Evolutionary conservation across 1,140 invertebrate species (phyloP).

Genomic region (Penaeus japonicus): DNA sequence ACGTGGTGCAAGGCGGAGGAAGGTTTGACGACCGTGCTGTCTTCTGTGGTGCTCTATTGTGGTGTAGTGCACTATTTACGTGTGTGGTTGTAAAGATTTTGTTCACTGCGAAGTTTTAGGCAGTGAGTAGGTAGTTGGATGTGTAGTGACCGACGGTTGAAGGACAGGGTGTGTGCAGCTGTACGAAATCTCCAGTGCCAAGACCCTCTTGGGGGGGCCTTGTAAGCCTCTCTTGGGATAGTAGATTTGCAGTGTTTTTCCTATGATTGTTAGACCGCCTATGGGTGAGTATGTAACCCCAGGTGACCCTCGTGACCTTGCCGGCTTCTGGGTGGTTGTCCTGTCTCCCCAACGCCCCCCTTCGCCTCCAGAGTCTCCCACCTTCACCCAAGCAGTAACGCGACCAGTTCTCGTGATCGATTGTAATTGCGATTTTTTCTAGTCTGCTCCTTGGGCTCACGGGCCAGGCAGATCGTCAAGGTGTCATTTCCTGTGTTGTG

Average conservation of each 20-base stretch:
- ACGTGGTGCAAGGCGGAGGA: conserved; percentile 64
- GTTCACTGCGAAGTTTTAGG: conserved; percentile 66
- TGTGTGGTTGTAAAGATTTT: conserved; percentile 58
- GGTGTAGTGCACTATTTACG: conserved; percentile 44
- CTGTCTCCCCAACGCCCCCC: background rate
- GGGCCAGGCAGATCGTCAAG: too few relatives aligned
- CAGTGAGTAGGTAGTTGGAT: conserved; percentile 62
- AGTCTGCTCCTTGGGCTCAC: too few relatives aligned
- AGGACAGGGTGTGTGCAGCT: too few relatives aligned
- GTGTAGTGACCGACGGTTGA: conserved; percentile 77
- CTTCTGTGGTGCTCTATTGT: conserved; percentile 65
- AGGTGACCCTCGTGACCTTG: conserved; percentile 40
- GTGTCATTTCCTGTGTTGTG: too few relatives aligned
- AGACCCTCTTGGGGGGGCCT: background rate
- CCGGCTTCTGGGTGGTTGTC: background rate
- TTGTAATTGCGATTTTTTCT: too few relatives aligned
- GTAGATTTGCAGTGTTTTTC: conserved; percentile 4
- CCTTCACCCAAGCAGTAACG: background rate
- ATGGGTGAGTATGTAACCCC: conserved; percentile 39
- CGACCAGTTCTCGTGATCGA: too few relatives aligned
- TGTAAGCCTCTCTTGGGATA: background rate
- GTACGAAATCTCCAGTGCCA: background rate
- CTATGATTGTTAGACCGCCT: background rate
- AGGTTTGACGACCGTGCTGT: conserved; percentile 69
- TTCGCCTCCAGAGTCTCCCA: background rate